Conservation (phyloP, 2,888 invertebrate species). For the Schizotus pectinicornis region DNA sequence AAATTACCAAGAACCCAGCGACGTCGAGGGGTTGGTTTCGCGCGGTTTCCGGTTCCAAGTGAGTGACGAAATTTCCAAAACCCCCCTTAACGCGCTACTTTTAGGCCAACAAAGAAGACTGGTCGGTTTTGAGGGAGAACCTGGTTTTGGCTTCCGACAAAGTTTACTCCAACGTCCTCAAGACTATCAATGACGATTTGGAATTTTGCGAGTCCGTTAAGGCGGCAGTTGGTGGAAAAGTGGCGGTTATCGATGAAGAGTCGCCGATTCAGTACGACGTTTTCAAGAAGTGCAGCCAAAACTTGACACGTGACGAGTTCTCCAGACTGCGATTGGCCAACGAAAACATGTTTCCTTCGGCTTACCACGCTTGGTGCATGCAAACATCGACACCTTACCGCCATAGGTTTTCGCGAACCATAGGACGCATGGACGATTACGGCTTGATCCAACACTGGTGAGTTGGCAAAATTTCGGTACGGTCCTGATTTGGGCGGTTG, state of each 20-base stretch:
- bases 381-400: conserved; percentile 22
- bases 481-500: background rate
- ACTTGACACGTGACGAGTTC: conserved; percentile 1
- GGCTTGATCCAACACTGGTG: conserved; percentile 28
- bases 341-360: conserved; percentile 24
- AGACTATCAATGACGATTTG: conserved; percentile 6
- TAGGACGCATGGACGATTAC: conserved; percentile 20
- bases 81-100: no score
- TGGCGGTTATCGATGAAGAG: conserved; percentile 31
- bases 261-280: conserved; percentile 21
- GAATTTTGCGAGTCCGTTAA: conserved; percentile 21
- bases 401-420: conserved; percentile 22
- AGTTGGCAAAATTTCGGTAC: background rate
- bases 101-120: conserved; percentile 19
- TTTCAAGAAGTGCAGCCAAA: background rate
- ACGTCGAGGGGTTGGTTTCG: conserved; percentile 22
- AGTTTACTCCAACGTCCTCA: conserved; percentile 17
- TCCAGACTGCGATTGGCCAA: conserved; percentile 15
- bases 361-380: conserved; percentile 33
- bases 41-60: conserved; percentile 18
- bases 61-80: no score
- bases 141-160: conserved; percentile 12
- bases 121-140: conserved; percentile 29
- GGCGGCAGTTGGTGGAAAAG: conserved; percentile 1
- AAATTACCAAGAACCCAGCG: conserved; percentile 12